phyloP scores from a whole-genome alignment of 92 coral and sea anemone genomes.

The Epizoanthus scotinus region DNA sequence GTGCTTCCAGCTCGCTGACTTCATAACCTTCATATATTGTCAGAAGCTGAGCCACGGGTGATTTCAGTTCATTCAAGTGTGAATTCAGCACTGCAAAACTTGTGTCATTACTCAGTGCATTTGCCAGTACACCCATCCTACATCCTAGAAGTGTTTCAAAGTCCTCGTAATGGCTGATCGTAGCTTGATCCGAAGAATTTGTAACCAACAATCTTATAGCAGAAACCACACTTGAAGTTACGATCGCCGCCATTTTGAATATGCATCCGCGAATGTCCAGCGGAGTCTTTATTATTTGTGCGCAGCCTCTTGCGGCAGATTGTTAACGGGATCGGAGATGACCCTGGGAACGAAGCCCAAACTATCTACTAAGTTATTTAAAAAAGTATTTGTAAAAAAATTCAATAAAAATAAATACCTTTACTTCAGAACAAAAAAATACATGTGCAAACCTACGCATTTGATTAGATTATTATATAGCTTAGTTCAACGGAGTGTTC shows the following conservation, averaged over 20 bases:
- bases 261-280: conserved; percentile 12
- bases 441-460: too few species aligned
- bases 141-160: conserved; percentile 18
- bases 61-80: background rate
- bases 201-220: conserved; percentile 17
- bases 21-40: background rate
- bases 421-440: too few species aligned
- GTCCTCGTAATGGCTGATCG: background rate
- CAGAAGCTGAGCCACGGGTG: background rate
- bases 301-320: background rate
- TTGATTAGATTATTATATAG: too few species aligned
- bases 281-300: background rate
- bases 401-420: too few species aligned
- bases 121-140: background rate
- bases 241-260: conserved; percentile 29
- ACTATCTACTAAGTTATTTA: too few species aligned
- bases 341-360: too few species aligned
- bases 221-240: conserved; percentile 1
- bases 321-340: too few species aligned
- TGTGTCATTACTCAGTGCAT: conserved; percentile 4
- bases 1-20: background rate
- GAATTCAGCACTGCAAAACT: background rate
- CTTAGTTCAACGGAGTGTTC: too few species aligned
- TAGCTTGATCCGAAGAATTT: conserved; percentile 2
- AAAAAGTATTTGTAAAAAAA: too few species aligned